Conservation (phyloP, 2,888 invertebrate genomes). For the Agapetus fuscipes region DNA sequence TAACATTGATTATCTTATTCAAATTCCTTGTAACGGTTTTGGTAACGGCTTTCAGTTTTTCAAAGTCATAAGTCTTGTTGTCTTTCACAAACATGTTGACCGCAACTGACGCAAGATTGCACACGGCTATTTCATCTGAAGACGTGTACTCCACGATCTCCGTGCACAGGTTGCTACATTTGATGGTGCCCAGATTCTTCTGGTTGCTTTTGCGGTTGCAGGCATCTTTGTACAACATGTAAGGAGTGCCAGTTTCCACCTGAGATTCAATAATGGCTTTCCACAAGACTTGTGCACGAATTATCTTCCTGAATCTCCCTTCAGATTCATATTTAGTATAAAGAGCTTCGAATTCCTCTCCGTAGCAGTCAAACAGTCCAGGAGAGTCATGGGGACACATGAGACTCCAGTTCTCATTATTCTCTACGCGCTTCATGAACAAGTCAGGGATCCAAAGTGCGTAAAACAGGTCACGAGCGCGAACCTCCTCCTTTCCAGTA, state of each 20-base stretch:
- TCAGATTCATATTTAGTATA: constrained; percentile 83
- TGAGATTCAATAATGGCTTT: constrained; percentile 89
- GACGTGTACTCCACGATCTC: constrained; percentile 95
- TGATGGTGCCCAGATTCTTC: constrained; percentile 95
- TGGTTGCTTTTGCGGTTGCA: constrained; percentile 98
- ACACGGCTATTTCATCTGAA: constrained; percentile 91
- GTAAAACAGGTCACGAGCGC: constrained; percentile 93
- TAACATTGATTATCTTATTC: constrained; percentile 95
- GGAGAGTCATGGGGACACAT: constrained; percentile 96
- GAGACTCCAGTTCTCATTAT: constrained; percentile 79
- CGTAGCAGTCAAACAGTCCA: constrained; percentile 87
- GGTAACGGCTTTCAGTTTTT: constrained; percentile 74
- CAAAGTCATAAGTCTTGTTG: constrained; percentile 77
- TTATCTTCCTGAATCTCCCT: constrained; percentile 55
- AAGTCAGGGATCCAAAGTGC: constrained; percentile 98
- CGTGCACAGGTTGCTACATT: constrained; percentile 95
- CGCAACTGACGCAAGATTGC: constrained; percentile 95
- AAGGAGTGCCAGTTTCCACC: constrained; percentile 97
- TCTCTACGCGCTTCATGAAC: constrained; percentile 91
- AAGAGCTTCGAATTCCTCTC: constrained; percentile 84
- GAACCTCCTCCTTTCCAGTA: constrained; percentile 87
- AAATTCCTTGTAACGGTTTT: constrained; percentile 85
- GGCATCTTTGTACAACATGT: constrained; percentile 93
- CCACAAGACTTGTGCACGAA: constrained; percentile 85
- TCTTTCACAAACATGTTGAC: constrained; percentile 86